These are phyloP conservation scores for Patiria miniata DNA, from an alignment of 35 echinoderm and acorn worm genomes.

Conservation along the genomic window DNA sequence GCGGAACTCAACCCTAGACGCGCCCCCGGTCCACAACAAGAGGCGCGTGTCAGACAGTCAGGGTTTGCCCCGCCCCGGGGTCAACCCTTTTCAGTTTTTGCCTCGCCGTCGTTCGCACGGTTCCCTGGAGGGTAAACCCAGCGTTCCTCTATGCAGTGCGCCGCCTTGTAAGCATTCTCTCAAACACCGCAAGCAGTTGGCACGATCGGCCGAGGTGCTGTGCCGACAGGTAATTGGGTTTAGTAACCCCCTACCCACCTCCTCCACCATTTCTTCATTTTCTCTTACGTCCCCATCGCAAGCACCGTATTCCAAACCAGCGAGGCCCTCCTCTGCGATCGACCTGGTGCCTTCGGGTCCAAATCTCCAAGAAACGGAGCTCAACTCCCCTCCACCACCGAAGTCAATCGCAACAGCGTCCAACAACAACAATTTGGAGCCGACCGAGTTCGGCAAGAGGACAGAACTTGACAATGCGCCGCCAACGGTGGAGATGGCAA, in stretches of 20 bases:
- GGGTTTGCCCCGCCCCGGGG: neutral
- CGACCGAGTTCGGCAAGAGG: neutral
- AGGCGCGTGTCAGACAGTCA: neutral
- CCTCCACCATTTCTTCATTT: slow-evolving; percentile 1
- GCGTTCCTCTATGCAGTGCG: neutral
- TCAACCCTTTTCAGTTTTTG: slow-evolving; percentile 6
- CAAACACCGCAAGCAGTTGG: slow-evolving; percentile 13
- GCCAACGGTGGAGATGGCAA: neutral
- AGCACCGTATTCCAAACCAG: neutral
- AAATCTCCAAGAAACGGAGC: neutral
- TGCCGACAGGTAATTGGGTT: neutral
- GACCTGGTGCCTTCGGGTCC: neutral
- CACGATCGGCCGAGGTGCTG: slow-evolving; percentile 7
- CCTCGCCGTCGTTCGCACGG: neutral
- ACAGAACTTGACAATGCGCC: neutral
- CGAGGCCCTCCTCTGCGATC: neutral
- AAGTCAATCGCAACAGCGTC: neutral
- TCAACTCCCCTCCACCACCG: neutral
- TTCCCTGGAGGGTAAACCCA: neutral
- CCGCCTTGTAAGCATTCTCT: slow-evolving; percentile 16
- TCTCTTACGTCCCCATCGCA: neutral
- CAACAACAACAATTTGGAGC: neutral
- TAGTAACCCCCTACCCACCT: neutral
- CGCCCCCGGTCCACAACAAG: neutral
- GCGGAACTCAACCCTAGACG: neutral